A percentile compares a stretch with the other conserved stretches of the same genome.
Evolutionary conservation across 1,140 invertebrate genomes (phyloP).

Genomic region (Platyscapa corneri): DNA sequence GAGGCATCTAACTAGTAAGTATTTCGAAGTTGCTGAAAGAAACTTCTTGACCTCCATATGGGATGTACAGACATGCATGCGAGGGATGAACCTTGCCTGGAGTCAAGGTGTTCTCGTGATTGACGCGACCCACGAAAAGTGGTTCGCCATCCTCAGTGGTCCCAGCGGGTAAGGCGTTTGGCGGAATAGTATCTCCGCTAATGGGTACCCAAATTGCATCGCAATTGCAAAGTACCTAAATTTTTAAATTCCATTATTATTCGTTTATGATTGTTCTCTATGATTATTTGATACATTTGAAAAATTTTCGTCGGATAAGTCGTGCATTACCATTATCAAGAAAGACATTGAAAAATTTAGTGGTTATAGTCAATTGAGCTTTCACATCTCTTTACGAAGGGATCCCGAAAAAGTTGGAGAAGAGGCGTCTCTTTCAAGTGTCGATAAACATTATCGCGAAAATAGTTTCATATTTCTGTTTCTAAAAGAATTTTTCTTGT

Average conservation of each 20-base stretch:
- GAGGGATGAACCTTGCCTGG: constrained; percentile 84
- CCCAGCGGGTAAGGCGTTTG: constrained; percentile 83
- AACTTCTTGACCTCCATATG: constrained; percentile 82
- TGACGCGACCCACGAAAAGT: constrained; percentile 81
- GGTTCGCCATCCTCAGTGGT: constrained; percentile 84
- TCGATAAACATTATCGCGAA: too few relatives aligned
- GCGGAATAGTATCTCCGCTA: constrained; percentile 79
- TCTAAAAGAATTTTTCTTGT: too few relatives aligned
- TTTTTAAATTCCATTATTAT: neutral
- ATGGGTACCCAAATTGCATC: constrained; percentile 78
- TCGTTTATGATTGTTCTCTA: too few relatives aligned
- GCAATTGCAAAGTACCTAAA: constrained; percentile 78
- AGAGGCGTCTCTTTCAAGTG: too few relatives aligned
- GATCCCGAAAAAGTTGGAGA: too few relatives aligned
- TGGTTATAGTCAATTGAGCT: too few relatives aligned
- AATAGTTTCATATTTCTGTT: too few relatives aligned
- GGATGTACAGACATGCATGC: constrained; percentile 83
- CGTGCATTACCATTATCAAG: too few relatives aligned
- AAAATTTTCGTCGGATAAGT: too few relatives aligned
- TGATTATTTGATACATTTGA: too few relatives aligned
- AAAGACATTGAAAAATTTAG: too few relatives aligned
- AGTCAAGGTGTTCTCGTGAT: constrained; percentile 80
- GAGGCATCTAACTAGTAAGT: constrained; percentile 17
- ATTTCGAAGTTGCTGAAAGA: constrained; percentile 84
- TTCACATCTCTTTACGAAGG: too few relatives aligned